Evolutionary conservation across 2,113 vertebrate species (phyloP).

Genomic region (Perca flavescens): DNA sequence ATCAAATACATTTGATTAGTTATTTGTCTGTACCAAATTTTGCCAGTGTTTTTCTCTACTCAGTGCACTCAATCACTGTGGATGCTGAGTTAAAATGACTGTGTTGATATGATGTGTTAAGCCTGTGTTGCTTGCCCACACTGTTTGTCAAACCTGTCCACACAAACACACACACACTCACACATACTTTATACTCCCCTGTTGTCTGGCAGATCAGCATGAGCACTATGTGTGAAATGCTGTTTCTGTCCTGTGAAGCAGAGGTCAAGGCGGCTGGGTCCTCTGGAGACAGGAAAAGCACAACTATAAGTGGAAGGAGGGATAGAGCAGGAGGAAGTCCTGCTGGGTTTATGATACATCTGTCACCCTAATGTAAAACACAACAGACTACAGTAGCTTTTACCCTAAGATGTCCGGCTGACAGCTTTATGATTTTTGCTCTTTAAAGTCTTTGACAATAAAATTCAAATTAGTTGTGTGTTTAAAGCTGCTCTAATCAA

Average conservation of each 20-base stretch:
- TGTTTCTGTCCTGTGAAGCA: constrained; percentile 28
- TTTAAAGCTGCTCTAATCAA: no score
- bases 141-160: not conserved
- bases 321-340: not conserved
- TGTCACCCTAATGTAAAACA: constrained; percentile 6
- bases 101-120: not conserved
- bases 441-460: not conserved
- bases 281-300: constrained; percentile 13
- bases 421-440: not conserved
- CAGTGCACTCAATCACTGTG: not conserved
- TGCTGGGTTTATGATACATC: not conserved
- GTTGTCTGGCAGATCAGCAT: not conserved
- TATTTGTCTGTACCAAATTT: not conserved
- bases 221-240: constrained; percentile 33
- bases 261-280: constrained; percentile 4
- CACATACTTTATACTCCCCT: not conserved
- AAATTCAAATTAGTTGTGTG: not conserved
- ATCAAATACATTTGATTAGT: not conserved
- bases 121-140: not conserved
- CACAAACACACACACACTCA: not conserved
- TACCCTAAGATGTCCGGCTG: not conserved
- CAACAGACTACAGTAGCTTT: not conserved
- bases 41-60: not conserved
- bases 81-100: not conserved
- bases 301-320: not conserved